These are phyloP conservation scores for Asteroscopus sphinx DNA, from an alignment of 2,888 invertebrate genomes.

Conservation along the genomic window DNA sequence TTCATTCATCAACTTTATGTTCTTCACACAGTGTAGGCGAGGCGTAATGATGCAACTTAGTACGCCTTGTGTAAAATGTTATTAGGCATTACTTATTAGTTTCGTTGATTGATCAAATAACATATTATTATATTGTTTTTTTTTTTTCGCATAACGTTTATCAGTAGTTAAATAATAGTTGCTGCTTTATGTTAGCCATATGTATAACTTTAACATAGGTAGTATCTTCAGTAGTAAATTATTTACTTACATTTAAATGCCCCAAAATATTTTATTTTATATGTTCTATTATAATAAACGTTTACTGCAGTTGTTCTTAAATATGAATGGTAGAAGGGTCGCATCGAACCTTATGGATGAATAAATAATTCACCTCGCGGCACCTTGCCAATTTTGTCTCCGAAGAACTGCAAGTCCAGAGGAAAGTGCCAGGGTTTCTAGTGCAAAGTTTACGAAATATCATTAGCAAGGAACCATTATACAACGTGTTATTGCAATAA, in stretches of 20 bases:
- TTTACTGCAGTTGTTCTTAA: not conserved
- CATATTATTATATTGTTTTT: not conserved
- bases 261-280: too few relatives aligned
- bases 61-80: slow-evolving; percentile 24
- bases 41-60: slow-evolving; percentile 46
- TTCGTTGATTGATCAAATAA: not conserved
- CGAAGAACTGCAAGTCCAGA: not conserved
- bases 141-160: not conserved
- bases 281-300: too few relatives aligned
- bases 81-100: slow-evolving; percentile 4
- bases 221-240: too few relatives aligned
- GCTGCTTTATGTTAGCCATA: not conserved
- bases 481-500: too few relatives aligned
- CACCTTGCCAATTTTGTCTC: not conserved
- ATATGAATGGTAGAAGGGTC: not conserved
- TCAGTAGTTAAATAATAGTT: not conserved
- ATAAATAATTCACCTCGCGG: not conserved
- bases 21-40: slow-evolving; percentile 47
- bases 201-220: not conserved
- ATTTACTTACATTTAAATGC: too few relatives aligned
- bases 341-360: not conserved
- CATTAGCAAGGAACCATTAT: too few relatives aligned
- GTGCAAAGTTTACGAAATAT: too few relatives aligned
- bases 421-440: not conserved
- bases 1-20: slow-evolving; percentile 71